These are phyloP conservation scores for Isaurus tuberculatus DNA, from an alignment of 92 coral and sea anemone genomes.

Conservation along the genomic window DNA sequence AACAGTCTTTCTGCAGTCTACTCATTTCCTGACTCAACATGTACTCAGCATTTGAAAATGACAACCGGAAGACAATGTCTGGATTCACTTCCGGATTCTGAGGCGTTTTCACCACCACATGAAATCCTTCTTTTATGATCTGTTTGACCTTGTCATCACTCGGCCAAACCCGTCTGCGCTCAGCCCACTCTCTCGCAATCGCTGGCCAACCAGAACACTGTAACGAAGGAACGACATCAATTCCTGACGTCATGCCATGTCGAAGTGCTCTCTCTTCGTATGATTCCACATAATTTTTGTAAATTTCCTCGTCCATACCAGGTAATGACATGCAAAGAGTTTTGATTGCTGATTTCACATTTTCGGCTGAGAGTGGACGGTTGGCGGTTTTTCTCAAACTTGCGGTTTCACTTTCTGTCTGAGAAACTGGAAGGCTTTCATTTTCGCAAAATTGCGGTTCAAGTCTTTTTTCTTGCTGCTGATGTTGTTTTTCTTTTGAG, in stretches of 20 bases:
- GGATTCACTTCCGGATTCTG: constrained; percentile 44
- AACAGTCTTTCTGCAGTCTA: constrained; percentile 73
- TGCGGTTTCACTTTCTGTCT: background rate
- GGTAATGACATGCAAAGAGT: background rate
- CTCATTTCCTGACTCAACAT: constrained; percentile 70
- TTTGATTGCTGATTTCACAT: background rate
- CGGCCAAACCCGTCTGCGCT: constrained; percentile 81
- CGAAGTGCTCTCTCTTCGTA: constrained; percentile 34
- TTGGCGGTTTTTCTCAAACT: background rate
- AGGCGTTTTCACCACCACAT: constrained; percentile 73
- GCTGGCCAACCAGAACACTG: constrained; percentile 74
- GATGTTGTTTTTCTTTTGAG: background rate
- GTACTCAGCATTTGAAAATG: constrained; percentile 83
- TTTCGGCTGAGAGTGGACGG: background rate
- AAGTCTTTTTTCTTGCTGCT: background rate
- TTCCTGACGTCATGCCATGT: constrained; percentile 39
- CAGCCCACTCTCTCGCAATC: constrained; percentile 68
- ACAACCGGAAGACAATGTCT: constrained; percentile 75
- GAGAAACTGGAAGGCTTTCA: background rate
- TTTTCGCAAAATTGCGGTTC: background rate
- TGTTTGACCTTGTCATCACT: constrained; percentile 46
- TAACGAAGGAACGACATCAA: constrained; percentile 80
- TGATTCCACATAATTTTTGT: background rate
- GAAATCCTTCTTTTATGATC: constrained; percentile 70
- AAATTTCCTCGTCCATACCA: constrained; percentile 1